Evolutionary conservation across 2,888 invertebrate species (phyloP), one percentile per base, ranked within the genome.

Genomic region (Hoplodrina ambigua): DNA sequence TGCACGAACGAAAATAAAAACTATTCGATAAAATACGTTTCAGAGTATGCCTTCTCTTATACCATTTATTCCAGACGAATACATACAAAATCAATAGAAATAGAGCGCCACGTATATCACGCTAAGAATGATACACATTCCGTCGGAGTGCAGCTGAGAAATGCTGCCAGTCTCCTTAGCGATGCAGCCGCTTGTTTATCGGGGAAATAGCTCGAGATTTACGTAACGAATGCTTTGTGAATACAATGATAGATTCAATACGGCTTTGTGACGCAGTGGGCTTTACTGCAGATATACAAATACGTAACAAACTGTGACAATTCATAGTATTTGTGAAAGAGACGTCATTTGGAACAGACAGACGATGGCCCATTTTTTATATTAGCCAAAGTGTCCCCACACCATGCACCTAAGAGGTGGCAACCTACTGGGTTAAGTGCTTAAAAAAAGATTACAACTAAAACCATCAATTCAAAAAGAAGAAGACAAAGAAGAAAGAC

Each of bases 71-170:
- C 44, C 19, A 5, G 37, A 19, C 15, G 10, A 58, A 49, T 53
- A 54, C 46, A 74, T 52, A 44, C 25, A 46, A 63, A 30, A 63
- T 46, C 56, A 56, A n/a, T 56, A 33, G 6, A 33, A 19, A 19
- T 41, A 44, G 44, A 67, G 25, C 33, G 17, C 19, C 10, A 13
- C 0, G 8, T 59, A 55, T 30, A 69, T 50, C 49, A 15, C 33
- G 19, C 25, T 58, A 33, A 67, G 49, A 41, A 30, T 11, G 37
- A 58, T 13, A 19, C 25, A 25, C 15, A 11, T 55, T 54, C 25
- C 25, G 19, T 44, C 19, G 25, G 20, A 17, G 52, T 37, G n/a
- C 33, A 49, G 44, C 67, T 50, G 54, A n/a, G 33, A 50, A 37
- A 72, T 59, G n/a, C 20, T 37, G 58, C 17, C 19, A 50, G 41